phyloP scores from a whole-genome alignment of 37 sponge, comb jelly and placozoan species.

The Amphimedon queenslandica region DNA sequence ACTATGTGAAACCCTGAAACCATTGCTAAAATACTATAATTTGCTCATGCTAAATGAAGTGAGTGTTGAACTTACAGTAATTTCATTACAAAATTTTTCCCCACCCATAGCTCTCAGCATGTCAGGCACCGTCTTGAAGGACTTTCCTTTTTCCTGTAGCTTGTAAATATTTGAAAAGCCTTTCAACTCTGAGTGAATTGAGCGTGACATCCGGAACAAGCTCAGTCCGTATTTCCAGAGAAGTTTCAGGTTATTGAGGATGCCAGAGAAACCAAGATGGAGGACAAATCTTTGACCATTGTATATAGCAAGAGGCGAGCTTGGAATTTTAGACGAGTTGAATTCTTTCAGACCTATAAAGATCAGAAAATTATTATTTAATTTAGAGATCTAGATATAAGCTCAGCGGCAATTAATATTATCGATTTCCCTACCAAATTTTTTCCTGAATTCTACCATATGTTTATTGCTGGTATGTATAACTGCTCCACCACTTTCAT shows the following conservation, averaged over 20 bases:
- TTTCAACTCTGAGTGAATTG: constrained; percentile 34
- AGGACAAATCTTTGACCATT: constrained; percentile 56
- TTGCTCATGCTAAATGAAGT: too few species aligned
- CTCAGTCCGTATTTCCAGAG: constrained; percentile 66
- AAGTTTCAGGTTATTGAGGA: constrained; percentile 34
- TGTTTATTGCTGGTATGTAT: constrained; percentile 81
- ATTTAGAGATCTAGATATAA: not conserved
- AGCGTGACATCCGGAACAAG: constrained; percentile 29
- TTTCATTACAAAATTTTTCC: constrained; percentile 25
- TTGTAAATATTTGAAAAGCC: constrained; percentile 66
- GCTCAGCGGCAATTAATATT: too few species aligned
- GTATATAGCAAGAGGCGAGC: constrained; percentile 52
- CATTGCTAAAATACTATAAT: not conserved
- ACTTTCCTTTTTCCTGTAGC: constrained; percentile 50
- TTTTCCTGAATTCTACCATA: constrained; percentile 54
- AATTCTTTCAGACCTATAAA: constrained; percentile 10
- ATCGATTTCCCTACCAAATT: constrained; percentile 51
- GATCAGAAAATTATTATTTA: not conserved
- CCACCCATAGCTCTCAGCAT: constrained; percentile 82
- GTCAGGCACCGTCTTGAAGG: constrained; percentile 66
- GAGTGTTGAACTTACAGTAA: too few species aligned
- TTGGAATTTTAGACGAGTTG: constrained; percentile 6
- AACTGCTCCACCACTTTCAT: constrained; percentile 79
- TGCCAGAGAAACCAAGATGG: constrained; percentile 29
- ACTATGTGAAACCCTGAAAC: not conserved